Conservation (phyloP, 1,140 invertebrate species). For the Aphis gossypii region DNA sequence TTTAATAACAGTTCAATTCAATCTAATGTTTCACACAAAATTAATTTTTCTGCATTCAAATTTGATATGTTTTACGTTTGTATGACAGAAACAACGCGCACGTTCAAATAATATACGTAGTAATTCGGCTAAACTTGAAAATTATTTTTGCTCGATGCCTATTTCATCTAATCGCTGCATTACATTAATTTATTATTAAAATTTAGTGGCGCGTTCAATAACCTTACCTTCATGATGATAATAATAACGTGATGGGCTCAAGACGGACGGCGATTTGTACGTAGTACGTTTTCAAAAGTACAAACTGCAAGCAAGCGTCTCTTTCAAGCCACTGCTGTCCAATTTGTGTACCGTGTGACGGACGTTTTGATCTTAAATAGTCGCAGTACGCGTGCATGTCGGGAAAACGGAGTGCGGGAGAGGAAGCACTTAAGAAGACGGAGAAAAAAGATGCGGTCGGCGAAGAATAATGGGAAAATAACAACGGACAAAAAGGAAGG, state of each 20-base stretch:
- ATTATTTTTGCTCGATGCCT: no score
- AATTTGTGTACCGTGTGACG: background rate
- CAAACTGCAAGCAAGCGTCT: background rate
- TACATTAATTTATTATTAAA: background rate
- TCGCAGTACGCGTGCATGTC: background rate
- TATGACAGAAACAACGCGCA: no score
- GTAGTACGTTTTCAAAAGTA: background rate
- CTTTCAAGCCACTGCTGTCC: background rate
- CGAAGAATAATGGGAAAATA: background rate
- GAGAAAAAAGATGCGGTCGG: background rate
- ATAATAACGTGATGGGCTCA: background rate
- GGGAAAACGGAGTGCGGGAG: background rate
- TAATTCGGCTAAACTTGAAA: background rate
- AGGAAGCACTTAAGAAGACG: background rate
- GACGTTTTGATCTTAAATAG: slow-evolving; percentile 13
- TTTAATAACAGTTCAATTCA: no score
- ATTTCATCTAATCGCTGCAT: background rate
- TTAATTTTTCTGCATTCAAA: no score
- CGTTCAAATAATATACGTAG: background rate
- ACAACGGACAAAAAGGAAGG: background rate
- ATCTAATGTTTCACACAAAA: no score
- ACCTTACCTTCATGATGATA: slow-evolving; percentile 24
- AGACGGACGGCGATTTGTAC: background rate
- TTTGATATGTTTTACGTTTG: no score
- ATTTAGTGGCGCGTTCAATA: background rate